Percentiles rank a stretch among this genome's conserved stretches.
phyloP scores from a whole-genome alignment of 92 coral and sea anemone genomes.

The Epizoanthus stellaris region DNA sequence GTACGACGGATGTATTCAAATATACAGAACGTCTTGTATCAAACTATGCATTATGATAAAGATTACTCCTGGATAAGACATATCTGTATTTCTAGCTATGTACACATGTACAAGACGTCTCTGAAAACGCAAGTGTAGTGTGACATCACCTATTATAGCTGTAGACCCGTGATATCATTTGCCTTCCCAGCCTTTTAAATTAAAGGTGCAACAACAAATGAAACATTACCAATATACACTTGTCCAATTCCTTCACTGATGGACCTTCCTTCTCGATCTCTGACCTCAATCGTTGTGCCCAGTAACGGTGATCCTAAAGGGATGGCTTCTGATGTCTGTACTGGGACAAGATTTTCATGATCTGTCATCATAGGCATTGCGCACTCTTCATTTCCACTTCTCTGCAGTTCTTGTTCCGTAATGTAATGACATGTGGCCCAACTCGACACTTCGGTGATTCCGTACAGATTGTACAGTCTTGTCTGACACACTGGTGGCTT shows the following conservation, averaged over 20 bases:
- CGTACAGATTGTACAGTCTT: slow-evolving; percentile 82
- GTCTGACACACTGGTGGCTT: slow-evolving; percentile 66
- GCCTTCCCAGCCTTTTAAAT: too few relatives aligned
- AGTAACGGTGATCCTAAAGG: slow-evolving; percentile 71
- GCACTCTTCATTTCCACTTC: not conserved
- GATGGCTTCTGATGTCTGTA: slow-evolving; percentile 33
- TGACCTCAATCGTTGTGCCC: slow-evolving; percentile 69
- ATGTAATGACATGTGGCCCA: slow-evolving; percentile 88
- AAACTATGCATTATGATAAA: too few relatives aligned
- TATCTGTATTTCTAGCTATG: too few relatives aligned
- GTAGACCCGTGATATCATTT: too few relatives aligned
- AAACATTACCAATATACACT: slow-evolving; percentile 77
- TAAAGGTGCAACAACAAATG: not conserved
- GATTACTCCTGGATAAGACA: too few relatives aligned
- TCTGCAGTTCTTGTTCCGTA: slow-evolving; percentile 59
- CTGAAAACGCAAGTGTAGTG: too few relatives aligned
- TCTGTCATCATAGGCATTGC: not conserved
- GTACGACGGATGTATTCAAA: too few relatives aligned
- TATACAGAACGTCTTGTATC: too few relatives aligned
- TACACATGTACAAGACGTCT: too few relatives aligned
- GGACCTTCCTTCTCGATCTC: slow-evolving; percentile 53
- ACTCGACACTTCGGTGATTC: slow-evolving; percentile 94
- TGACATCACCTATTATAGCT: too few relatives aligned
- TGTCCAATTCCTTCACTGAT: slow-evolving; percentile 78
- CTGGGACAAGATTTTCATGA: slow-evolving; percentile 14